Percentiles rank a stretch among this genome's conserved stretches.
These are phyloP conservation scores for Tetraneura akinire DNA, from an alignment of 1,140 invertebrate species.

Conservation along the genomic window DNA sequence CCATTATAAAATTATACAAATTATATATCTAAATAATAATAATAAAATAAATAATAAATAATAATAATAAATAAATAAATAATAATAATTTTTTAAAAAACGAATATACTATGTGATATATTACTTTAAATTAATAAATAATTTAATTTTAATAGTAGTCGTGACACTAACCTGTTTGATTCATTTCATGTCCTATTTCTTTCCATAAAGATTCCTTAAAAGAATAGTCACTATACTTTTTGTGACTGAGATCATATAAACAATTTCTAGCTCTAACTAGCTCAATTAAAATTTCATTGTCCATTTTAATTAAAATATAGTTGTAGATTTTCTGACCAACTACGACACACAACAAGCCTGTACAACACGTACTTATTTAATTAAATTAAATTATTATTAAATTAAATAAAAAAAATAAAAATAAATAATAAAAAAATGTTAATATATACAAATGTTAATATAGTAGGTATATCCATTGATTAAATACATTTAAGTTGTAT, in stretches of 20 bases:
- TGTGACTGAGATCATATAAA: constrained; percentile 2
- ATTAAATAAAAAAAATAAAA: no score
- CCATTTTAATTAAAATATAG: constrained; percentile 27
- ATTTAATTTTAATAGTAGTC: background rate
- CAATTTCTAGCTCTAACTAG: background rate
- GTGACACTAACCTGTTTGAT: constrained; percentile 21
- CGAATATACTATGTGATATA: background rate
- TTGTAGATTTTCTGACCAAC: background rate
- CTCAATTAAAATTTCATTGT: constrained; percentile 24
- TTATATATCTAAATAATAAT: background rate
- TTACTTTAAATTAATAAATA: constrained; percentile 1
- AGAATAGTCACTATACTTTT: constrained; percentile 19
- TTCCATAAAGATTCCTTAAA: constrained; percentile 19
- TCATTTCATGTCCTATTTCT: constrained; percentile 22
- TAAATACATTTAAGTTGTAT: no score
- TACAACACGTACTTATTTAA: no score
- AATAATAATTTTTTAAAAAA: background rate
- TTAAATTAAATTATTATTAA: no score
- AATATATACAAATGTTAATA: no score
- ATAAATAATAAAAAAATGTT: no score
- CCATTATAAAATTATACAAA: constrained; percentile 2
- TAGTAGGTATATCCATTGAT: no score
- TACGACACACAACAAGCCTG: background rate
- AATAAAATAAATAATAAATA: no score
- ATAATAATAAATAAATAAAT: no score